phyloP scores from a whole-genome alignment of 2,113 vertebrate species.

The Pao palembangensis region DNA sequence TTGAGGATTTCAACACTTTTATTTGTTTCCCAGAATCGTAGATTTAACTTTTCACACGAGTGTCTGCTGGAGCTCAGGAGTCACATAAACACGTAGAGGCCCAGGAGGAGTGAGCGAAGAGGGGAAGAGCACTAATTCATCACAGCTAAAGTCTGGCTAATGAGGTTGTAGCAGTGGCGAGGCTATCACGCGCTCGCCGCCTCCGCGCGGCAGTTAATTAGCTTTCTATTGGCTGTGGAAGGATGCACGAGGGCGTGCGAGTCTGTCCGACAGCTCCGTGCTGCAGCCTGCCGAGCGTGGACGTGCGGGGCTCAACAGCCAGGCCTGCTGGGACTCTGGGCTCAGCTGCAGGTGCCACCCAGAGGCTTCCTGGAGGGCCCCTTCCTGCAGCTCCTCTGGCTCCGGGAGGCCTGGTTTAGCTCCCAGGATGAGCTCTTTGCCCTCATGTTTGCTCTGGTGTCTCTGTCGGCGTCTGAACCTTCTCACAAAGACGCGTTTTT shows the following conservation, averaged over 20 bases:
- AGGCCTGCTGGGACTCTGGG: constrained; percentile 5
- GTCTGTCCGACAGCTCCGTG: constrained; percentile 12
- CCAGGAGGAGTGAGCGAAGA: constrained; percentile 4
- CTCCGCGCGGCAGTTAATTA: constrained; percentile 68
- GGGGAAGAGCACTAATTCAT: constrained; percentile 63
- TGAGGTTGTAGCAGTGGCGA: constrained; percentile 32
- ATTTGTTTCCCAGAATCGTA: neutral
- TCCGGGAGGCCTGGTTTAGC: neutral
- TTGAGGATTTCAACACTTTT: no score
- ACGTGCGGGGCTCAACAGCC: constrained; percentile 13
- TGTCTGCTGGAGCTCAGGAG: neutral
- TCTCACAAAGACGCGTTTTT: no score
- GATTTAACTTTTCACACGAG: neutral
- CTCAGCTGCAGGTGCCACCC: neutral
- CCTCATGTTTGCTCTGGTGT: neutral
- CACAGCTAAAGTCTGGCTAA: constrained; percentile 59
- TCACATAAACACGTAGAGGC: constrained; percentile 3
- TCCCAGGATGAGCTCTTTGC: no score
- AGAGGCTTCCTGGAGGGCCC: constrained; percentile 21
- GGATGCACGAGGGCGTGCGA: constrained; percentile 7
- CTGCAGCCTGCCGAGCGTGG: constrained; percentile 29
- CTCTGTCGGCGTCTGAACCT: neutral
- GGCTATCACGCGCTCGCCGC: constrained; percentile 41
- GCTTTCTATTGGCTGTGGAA: constrained; percentile 53
- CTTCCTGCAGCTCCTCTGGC: constrained; percentile 5